Evolutionary conservation across 2,888 invertebrate genomes (phyloP).

Genomic region (Harpalus rubripes): DNA sequence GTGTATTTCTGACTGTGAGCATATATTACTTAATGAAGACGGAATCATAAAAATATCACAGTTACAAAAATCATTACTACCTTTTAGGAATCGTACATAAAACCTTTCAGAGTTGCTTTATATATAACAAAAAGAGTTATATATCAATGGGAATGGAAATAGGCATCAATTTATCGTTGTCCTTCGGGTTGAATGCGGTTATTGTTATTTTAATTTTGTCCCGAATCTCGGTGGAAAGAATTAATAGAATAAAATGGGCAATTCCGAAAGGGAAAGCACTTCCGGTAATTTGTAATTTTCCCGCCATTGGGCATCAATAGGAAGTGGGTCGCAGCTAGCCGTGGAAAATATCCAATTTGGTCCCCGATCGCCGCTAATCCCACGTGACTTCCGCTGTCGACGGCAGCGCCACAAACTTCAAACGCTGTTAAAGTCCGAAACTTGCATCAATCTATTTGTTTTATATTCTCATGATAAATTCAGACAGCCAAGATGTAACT

Average conservation of each 20-base stretch:
- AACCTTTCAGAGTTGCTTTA: no score
- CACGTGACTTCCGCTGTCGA: conserved; percentile 42
- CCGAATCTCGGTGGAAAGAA: not conserved
- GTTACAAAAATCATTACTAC: no score
- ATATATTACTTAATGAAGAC: no score
- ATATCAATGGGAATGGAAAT: no score
- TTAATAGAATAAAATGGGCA: conserved; percentile 41
- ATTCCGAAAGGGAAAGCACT: conserved; percentile 31
- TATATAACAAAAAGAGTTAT: no score
- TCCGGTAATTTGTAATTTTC: conserved; percentile 50
- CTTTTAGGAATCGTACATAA: no score
- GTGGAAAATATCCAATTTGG: conserved; percentile 40
- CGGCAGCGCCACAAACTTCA: conserved; percentile 18
- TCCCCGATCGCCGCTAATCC: conserved; percentile 48
- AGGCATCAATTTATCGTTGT: no score
- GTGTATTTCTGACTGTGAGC: no score
- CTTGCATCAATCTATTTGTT: conserved; percentile 59
- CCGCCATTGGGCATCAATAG: conserved; percentile 47
- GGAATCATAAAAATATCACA: no score
- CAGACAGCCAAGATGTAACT: conserved; percentile 44
- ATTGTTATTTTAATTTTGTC: conserved; percentile 20
- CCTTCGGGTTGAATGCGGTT: not conserved
- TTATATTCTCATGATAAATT: conserved; percentile 62
- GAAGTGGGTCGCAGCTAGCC: conserved; percentile 7
- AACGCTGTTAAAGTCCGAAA: conserved; percentile 49